Conservation (phyloP, 2,797 vertebrate genomes). For the Gymnothorax reevesii region DNA sequence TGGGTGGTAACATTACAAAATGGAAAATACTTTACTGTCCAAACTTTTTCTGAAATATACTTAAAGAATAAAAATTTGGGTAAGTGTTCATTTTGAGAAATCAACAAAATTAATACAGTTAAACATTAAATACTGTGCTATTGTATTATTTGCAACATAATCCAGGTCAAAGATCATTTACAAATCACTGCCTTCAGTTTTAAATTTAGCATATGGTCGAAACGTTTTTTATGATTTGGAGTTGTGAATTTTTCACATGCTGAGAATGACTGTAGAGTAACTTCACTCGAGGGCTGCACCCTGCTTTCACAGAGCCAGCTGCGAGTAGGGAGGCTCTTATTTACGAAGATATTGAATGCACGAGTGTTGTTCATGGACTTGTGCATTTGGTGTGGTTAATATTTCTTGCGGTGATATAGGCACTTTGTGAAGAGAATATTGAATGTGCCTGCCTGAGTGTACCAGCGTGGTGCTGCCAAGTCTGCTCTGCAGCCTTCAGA, state of each 20-base stretch:
- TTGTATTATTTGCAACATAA: no score
- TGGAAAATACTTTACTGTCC: no score
- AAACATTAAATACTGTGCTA: no score
- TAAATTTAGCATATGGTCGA: no score
- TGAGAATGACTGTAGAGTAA: conserved; percentile 4
- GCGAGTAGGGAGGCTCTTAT: conserved; percentile 61
- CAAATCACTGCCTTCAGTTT: no score
- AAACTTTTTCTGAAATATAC: no score
- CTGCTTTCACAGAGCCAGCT: conserved; percentile 58
- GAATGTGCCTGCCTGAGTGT: conserved; percentile 67
- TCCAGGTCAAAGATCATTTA: no score
- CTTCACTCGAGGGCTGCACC: conserved; percentile 23
- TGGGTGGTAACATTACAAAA: no score
- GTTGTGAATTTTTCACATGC: neutral
- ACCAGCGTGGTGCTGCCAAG: conserved; percentile 58
- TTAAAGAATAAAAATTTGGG: no score
- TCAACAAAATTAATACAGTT: no score
- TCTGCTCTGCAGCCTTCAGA: conserved; percentile 60
- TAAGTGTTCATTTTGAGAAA: no score
- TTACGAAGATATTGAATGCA: conserved; percentile 78
- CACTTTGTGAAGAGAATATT: conserved; percentile 61
- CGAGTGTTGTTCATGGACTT: conserved; percentile 71
- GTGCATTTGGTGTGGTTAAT: conserved; percentile 73
- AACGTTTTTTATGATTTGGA: no score
- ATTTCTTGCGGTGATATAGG: conserved; percentile 72